Percentiles rank a stretch among this genome's conserved stretches.
Evolutionary conservation across 1,140 invertebrate species (phyloP).

Genomic region (Maconellicoccus hirsutus): DNA sequence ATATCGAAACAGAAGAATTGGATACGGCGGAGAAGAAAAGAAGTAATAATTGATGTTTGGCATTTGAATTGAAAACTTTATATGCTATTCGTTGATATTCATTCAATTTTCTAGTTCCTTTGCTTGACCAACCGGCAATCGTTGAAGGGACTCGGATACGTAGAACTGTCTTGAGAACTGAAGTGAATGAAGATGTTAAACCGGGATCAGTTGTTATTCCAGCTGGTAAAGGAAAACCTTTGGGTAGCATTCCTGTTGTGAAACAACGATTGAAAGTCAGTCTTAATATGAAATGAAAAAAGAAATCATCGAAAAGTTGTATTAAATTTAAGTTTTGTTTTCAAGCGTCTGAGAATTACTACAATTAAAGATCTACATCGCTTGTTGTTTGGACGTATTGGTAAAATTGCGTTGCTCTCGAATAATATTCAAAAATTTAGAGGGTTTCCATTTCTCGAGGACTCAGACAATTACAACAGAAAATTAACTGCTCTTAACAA

Average conservation of each 20-base stretch:
- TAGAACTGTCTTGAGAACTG: conserved; percentile 16
- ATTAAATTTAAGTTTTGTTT: conserved; percentile 4
- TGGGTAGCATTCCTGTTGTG: conserved; percentile 25
- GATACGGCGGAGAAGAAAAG: background rate
- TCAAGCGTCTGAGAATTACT: conserved; percentile 26
- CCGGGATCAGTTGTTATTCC: conserved; percentile 16
- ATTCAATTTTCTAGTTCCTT: conserved; percentile 24
- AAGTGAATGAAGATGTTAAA: background rate
- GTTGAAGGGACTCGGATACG: conserved; percentile 21
- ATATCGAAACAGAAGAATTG: too few species aligned
- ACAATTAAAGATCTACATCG: conserved; percentile 26
- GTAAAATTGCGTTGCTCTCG: conserved; percentile 41
- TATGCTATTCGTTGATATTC: too few species aligned
- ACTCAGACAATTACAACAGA: conserved; percentile 49
- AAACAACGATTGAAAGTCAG: conserved; percentile 23
- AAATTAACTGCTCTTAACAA: background rate
- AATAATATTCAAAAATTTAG: conserved; percentile 55
- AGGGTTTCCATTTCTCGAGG: conserved; percentile 52
- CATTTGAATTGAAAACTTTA: too few species aligned
- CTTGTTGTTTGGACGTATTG: conserved; percentile 27
- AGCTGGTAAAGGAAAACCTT: conserved; percentile 22
- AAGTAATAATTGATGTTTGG: background rate
- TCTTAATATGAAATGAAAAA: background rate
- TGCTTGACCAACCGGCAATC: conserved; percentile 29
- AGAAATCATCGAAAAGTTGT: too few species aligned